Conservation (phyloP, 2,888 invertebrate species). For the Tipula helvola region DNA sequence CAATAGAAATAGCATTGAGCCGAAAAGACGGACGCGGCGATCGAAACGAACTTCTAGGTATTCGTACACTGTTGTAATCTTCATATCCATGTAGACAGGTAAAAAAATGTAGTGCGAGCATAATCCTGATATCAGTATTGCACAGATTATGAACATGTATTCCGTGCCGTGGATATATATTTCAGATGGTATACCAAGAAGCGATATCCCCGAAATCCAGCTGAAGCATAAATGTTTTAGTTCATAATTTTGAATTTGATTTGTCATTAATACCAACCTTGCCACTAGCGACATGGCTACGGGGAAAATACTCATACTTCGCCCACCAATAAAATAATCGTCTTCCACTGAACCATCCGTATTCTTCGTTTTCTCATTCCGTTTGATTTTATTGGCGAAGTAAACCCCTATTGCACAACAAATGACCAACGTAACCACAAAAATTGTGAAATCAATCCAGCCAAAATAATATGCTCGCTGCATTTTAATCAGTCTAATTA, state of each 20-base stretch:
- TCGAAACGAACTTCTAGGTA: neutral
- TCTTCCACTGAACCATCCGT: too few species aligned
- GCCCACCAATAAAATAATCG: neutral
- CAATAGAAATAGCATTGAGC: neutral
- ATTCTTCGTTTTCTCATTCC: too few species aligned
- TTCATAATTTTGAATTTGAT: too few species aligned
- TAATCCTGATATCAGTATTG: neutral
- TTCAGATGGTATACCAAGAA: neutral
- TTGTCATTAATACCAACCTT: neutral
- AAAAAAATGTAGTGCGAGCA: neutral
- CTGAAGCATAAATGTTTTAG: neutral
- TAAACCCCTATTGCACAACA: neutral
- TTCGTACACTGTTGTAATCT: neutral
- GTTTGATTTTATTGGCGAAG: neutral
- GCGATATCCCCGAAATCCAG: neutral
- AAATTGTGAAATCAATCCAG: neutral
- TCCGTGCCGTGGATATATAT: neutral
- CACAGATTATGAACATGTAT: neutral
- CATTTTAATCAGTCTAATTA: neutral
- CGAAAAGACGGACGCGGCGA: neutral
- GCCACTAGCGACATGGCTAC: neutral
- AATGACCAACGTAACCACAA: neutral
- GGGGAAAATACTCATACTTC: neutral
- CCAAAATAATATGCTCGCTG: neutral
- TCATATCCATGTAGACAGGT: neutral